Evolutionary conservation across 2,888 invertebrate species (phyloP), one percentile per base, ranked within the genome.

Genomic region (Tineola bisselliella): DNA sequence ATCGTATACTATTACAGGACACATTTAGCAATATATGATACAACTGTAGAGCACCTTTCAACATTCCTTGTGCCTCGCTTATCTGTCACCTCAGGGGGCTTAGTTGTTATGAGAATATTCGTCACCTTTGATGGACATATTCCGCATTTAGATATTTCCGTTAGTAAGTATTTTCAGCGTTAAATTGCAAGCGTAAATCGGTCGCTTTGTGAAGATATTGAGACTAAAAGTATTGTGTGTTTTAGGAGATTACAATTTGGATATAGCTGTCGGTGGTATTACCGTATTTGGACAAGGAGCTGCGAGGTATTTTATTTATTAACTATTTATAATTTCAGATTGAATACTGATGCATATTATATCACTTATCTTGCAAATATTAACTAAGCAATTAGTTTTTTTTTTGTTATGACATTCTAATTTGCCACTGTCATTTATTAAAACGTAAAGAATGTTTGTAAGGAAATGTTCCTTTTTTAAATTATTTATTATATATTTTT

Each of bases 21-120:
- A 15, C 48, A 48, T 17, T 48, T 48, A n/a, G n/a, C 10, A 13
- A 2, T 48, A 48, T 8, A 48, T 15, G 2, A 48, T 15, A 1
- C n/a, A 15, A 15, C 15, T 13, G 15, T 48, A 3, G 17, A 48
- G 1, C 65, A 71, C 10, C 60, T 79, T 1, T 76, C 77, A 33
- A 70, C 73, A 0, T 80, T 80, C 60, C 68, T 66, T 0, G 64
- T 79, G 3, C 69, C 78, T 12, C 38, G 66, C 0, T 44, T 81
- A 6, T 64, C 63, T 0, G 62, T 75, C 5, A 38, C 5, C 64
- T 1, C 64, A 56, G 0, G 66, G 62, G 8, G 0, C 71, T 0
- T 0, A 72, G 38, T 62, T 64, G 0, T 66, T 67, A 54, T 65
- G 68, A 1, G 70, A 69, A 38, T 38, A 59, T 63, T 66, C 10